Evolutionary conservation across 2,888 invertebrate genomes (phyloP).

Genomic region (Alentia gelatinosa): DNA sequence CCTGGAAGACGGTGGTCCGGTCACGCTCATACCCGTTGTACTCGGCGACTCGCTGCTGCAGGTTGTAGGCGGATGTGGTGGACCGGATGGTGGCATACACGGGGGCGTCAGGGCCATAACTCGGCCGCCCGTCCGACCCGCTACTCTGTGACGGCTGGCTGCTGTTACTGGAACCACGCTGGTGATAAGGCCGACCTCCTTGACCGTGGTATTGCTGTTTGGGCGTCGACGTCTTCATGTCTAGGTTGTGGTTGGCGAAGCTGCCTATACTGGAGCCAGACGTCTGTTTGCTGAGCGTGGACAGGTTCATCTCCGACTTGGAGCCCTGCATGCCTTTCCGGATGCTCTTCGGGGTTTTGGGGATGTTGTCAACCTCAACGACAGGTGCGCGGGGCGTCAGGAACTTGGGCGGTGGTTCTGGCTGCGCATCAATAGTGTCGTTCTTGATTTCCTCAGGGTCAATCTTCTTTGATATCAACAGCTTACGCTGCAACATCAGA

Average conservation of each 20-base stretch:
- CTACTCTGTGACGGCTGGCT: conserved; percentile 43
- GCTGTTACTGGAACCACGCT: conserved; percentile 23
- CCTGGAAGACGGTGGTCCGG: not conserved
- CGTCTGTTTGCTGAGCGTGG: conserved; percentile 33
- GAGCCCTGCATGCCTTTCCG: conserved; percentile 1
- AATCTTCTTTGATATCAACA: conserved; percentile 52
- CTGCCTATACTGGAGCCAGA: conserved; percentile 51
- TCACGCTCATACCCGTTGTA: conserved; percentile 43
- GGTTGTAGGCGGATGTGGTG: conserved; percentile 33
- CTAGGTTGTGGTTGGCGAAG: not conserved
- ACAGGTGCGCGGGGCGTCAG: conserved; percentile 33
- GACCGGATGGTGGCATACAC: conserved; percentile 37
- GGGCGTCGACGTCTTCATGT: not conserved
- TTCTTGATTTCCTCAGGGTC: conserved; percentile 39
- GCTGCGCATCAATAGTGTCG: not conserved
- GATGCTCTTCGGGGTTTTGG: not conserved
- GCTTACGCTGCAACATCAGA: conserved; percentile 56
- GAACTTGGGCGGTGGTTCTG: conserved; percentile 50
- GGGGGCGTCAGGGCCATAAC: not conserved
- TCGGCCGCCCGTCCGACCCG: conserved; percentile 5
- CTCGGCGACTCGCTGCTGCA: not conserved
- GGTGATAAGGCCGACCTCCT: not conserved
- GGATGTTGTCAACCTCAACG: not conserved
- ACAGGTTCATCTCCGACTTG: conserved; percentile 38
- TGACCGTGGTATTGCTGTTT: not conserved